These are phyloP conservation scores for Eunapius fragilis DNA, from an alignment of 37 sponge, comb jelly and placozoan genomes.

Conservation along the genomic window DNA sequence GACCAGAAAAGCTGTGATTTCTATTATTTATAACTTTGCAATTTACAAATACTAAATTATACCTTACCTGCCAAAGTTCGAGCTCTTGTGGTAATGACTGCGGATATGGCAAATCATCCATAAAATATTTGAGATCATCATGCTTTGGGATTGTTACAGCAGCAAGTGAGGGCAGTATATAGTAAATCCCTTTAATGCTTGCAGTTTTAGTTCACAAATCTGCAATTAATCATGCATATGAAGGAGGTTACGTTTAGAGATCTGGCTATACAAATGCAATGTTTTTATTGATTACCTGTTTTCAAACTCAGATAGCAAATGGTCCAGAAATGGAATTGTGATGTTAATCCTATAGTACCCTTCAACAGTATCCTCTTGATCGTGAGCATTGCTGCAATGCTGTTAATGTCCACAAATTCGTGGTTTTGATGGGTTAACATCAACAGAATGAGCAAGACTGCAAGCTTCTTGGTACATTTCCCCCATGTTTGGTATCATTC, in stretches of 20 bases:
- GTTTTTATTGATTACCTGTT: constrained; percentile 18
- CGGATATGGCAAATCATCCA: not conserved
- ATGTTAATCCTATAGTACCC: constrained; percentile 61
- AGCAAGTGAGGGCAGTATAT: not conserved
- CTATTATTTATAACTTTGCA: not conserved
- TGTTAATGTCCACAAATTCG: constrained; percentile 39
- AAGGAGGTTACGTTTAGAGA: not conserved
- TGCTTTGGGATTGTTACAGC: not conserved
- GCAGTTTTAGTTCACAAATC: not conserved
- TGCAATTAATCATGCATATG: not conserved
- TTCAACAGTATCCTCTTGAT: constrained; percentile 24
- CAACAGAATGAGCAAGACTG: not conserved
- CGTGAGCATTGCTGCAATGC: constrained; percentile 56
- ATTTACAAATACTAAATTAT: not conserved
- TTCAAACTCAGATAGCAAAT: constrained; percentile 54
- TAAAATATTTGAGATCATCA: not conserved
- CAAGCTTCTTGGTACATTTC: not conserved
- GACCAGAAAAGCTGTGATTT: not conserved
- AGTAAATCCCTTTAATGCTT: not conserved
- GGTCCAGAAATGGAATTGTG: constrained; percentile 57
- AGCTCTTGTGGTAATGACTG: not conserved
- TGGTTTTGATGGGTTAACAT: constrained; percentile 37
- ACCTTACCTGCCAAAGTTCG: not conserved
- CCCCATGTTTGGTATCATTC: not conserved
- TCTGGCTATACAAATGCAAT: not conserved